Base-by-base conservation (phyloP, 2,113 vertebrate species). In the Donacobius atricapilla region DNA sequence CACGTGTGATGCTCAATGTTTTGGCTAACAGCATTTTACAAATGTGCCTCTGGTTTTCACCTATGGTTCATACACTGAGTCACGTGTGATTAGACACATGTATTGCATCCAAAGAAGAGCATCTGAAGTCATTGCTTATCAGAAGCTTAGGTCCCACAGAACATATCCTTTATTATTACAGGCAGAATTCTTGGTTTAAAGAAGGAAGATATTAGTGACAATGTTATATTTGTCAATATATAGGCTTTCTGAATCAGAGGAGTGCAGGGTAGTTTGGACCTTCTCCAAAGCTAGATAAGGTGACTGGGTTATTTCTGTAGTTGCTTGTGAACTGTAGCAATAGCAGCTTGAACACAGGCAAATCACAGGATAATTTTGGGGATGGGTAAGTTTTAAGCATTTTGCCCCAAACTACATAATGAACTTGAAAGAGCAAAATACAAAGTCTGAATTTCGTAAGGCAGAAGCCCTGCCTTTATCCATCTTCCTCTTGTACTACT, bases 1-100 rank as follows among this genome's bases (percentile, higher is more conserved):
- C 8, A 5, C 20, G 13, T 0, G 1, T 3, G 3, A 4, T 30
- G 7, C 48, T 87, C 19, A 45, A 7, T 48, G 28, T 64, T 94
- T 58, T 65, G 42, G 15, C 53, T 68, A 56, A 42, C 17, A 63
- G 28, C 7, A 7, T 72, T 93, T 76, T 76, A 13, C 5, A 42
- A 19, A 28, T 11, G 15, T 57, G 18, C 44, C 47, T 76, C 44
- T 50, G 33, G 2, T 81, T 77, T 63, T 61, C 39, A n/a, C 0
- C 1, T 69, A 5, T 13, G 30, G 14, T 54, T 94, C 0, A 0
- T 54, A 11, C 45, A 8, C 30, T 18, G 39, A 35, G 6, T 79
- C 27, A 16, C 0, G 0, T 23, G 27, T 56, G n/a, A 11, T 75
- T 70, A 25, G 51, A 12, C 12, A 22, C 8, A 19, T 40, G 10